These are phyloP conservation scores for Mesocentrotus franciscanus DNA, from an alignment of 53 echinoderm and acorn worm genomes.

Conservation along the genomic window DNA sequence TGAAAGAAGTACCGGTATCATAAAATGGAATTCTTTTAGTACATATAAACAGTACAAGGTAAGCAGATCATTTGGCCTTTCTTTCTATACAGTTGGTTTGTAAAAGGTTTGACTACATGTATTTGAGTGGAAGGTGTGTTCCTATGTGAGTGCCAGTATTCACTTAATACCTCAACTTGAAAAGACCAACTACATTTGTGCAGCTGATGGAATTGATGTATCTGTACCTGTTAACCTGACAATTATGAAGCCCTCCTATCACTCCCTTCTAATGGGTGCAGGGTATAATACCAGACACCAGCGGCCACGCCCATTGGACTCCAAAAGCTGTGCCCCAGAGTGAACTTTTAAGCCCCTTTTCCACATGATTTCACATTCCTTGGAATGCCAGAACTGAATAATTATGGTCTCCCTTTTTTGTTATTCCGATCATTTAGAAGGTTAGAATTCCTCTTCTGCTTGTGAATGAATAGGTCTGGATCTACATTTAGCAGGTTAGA, in stretches of 20 bases:
- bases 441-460: neutral
- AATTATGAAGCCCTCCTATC: neutral
- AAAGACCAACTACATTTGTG: neutral
- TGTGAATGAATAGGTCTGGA: neutral
- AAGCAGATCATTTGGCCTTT: no score
- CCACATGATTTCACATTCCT: neutral
- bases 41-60: no score
- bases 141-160: neutral
- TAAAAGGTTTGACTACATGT: no score
- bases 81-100: no score
- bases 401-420: neutral
- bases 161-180: neutral
- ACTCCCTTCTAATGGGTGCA: neutral
- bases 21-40: no score
- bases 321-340: neutral
- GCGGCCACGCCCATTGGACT: neutral
- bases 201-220: neutral
- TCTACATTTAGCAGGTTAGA: neutral
- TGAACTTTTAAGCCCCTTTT: slow-evolving; percentile 51
- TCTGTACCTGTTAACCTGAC: neutral
- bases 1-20: no score
- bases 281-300: neutral
- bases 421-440: neutral
- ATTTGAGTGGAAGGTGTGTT: no score
- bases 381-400: neutral